Evolutionary conservation across 2,113 vertebrate genomes (phyloP).

Genomic region (Salvelinus fontinalis): DNA sequence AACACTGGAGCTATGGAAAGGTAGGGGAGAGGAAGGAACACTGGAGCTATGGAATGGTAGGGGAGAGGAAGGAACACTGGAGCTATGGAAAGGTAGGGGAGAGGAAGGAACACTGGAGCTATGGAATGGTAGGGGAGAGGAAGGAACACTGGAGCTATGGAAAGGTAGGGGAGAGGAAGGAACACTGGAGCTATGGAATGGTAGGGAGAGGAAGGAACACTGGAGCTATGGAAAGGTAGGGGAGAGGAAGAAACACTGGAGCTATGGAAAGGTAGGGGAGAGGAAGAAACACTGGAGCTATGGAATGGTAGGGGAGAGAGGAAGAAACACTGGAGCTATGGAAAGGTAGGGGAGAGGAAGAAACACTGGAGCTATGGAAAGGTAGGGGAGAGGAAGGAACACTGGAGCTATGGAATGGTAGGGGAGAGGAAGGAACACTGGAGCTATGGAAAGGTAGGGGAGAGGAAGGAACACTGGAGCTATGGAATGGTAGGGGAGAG

Average conservation of each 20-base stretch:
- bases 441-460: constrained; percentile 87
- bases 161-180: no score
- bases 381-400: constrained; percentile 68
- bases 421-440: constrained; percentile 72
- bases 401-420: constrained; percentile 95
- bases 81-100: constrained; percentile 84
- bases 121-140: no score
- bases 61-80: constrained; percentile 72
- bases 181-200: no score
- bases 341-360: constrained; percentile 74
- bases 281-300: constrained; percentile 84
- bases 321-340: constrained; percentile 86
- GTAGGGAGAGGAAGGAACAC: no score
- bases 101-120: constrained; percentile 52
- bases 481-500: constrained; percentile 83
- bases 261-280: constrained; percentile 83
- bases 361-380: constrained; percentile 91
- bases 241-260: constrained; percentile 78
- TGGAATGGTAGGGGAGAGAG: constrained; percentile 78
- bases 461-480: constrained; percentile 77
- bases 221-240: constrained; percentile 92
- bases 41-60: constrained; percentile 92
- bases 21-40: constrained; percentile 64
- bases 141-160: no score
- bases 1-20: constrained; percentile 90